Base-by-base conservation (phyloP, 2,113 vertebrate species). In the Brienomyrus longianalis region DNA sequence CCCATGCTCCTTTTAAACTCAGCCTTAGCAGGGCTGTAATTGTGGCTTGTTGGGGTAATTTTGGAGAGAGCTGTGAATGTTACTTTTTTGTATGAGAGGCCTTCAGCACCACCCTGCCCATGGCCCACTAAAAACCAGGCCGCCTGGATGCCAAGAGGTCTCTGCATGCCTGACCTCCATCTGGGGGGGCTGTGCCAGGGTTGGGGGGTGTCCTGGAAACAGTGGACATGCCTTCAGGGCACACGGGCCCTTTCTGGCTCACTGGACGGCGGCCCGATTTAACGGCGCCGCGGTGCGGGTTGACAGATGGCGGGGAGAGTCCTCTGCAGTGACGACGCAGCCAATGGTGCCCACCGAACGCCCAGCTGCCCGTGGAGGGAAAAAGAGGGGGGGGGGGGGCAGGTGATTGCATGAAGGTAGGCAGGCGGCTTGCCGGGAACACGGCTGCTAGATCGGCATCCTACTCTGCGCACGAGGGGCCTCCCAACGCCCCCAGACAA, bases 11-110 rank as follows among this genome's bases (percentile, higher is more conserved):
- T 86, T 91, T 90, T 89, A 86, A 92, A 90, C 11, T 90, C 88
- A 1, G 54, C 83, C 70, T 85, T 90, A 86, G 90, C 90, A 62
- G 90, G 86, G 90, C 74, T 95, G 92, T 94, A 94, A 95, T 93
- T 94, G 92, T 91, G 93, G 94, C 90, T 91, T 83, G 90, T 92
- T 88, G 74, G 92, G 92, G 80, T 90, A 91, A 90, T 94, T 93
- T 92, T 21, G 54, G 91, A 89, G 91, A 90, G 91, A 90, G 54
- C 70, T 48, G 91, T 35, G 52, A 90, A 50, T 90, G 89, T 90
- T 91, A 86, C 90, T 66, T 92, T 92, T 92, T 90, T 31, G 91
- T 86, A 92, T 87, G 83, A 89, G 91, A 59, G 11, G 52, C 86
- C 93, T 92, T 92, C 50, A 92, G 91, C 91, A 87, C 7, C 51